A percentile compares a stretch with the other conserved stretches of the same genome.
Evolutionary conservation across 2,113 vertebrate species (phyloP).

Genomic region (Pterophyllum scalare): DNA sequence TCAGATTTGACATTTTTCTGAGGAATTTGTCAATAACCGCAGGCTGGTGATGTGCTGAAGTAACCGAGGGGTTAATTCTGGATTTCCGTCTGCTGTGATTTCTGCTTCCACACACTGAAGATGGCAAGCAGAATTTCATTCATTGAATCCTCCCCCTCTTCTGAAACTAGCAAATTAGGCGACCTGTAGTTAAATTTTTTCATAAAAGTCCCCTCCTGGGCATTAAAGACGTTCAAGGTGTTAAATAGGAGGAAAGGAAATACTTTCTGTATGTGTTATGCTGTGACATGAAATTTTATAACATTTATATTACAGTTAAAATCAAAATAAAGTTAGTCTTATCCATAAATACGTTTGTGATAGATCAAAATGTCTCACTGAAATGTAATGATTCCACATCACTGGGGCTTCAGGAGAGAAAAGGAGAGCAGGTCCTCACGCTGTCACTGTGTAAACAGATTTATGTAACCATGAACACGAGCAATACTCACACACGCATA

Average conservation of each 20-base stretch:
- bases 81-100: neutral
- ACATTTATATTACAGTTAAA: neutral
- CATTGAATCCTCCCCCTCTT: neutral
- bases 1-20: too few relatives aligned
- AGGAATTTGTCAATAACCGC: too few relatives aligned
- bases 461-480: conserved; percentile 5
- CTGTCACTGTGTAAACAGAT: neutral
- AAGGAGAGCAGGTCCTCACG: neutral
- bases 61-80: neutral
- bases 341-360: too few relatives aligned
- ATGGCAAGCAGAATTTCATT: neutral
- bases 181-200: neutral
- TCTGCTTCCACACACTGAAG: fast-evolving
- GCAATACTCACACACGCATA: neutral
- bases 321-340: neutral
- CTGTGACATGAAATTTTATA: neutral
- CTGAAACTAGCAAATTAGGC: neutral
- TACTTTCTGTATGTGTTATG: too few relatives aligned
- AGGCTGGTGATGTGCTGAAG: fast-evolving
- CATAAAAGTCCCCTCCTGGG: neutral
- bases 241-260: too few relatives aligned
- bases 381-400: neutral
- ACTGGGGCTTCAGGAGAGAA: neutral
- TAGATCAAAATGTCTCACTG: neutral
- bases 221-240: neutral